A percentile compares a stretch with the other conserved stretches of the same genome.
These are phyloP conservation scores for Diarsia mendica DNA, from an alignment of 2,888 invertebrate genomes.

Conservation along the genomic window DNA sequence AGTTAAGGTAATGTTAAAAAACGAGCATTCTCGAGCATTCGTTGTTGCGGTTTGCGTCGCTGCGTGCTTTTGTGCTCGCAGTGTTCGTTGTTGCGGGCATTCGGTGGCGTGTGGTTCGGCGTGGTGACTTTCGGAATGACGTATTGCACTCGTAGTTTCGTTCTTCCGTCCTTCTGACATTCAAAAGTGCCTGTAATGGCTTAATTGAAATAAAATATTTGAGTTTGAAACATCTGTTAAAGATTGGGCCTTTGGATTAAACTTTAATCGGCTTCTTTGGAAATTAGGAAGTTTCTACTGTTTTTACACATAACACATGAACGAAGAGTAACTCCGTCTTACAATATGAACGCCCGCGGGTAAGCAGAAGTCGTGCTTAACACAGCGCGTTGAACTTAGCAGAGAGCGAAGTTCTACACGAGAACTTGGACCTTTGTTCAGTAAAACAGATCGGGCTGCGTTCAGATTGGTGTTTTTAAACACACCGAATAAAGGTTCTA, in stretches of 20 bases:
- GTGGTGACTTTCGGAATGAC: too few relatives aligned
- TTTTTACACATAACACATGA: slow-evolving; percentile 7
- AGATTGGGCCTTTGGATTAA: background rate
- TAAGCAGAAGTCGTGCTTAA: slow-evolving; percentile 19
- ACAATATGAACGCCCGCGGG: slow-evolving; percentile 15
- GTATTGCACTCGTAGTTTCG: too few relatives aligned
- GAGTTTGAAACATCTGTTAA: background rate
- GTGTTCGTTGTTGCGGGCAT: too few relatives aligned
- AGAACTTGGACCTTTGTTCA: slow-evolving; percentile 20
- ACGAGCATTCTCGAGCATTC: too few relatives aligned
- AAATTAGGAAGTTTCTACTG: background rate
- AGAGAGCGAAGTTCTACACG: slow-evolving; percentile 31
- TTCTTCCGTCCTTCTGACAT: too few relatives aligned
- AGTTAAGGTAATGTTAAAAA: background rate
- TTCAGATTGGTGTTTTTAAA: background rate
- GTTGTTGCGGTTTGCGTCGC: too few relatives aligned
- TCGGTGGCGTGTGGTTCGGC: too few relatives aligned
- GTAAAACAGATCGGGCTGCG: slow-evolving; percentile 6
- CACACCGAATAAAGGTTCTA: background rate
- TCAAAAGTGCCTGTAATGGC: too few relatives aligned
- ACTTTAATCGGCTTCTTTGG: background rate
- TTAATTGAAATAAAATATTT: too few relatives aligned
- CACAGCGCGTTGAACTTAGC: slow-evolving; percentile 19
- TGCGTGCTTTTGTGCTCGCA: too few relatives aligned
- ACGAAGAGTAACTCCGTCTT: slow-evolving; percentile 1